Evolutionary conservation across 2,797 vertebrate species (phyloP), one percentile per base, ranked within the genome.

Genomic region (Peromyscus eremicus): DNA sequence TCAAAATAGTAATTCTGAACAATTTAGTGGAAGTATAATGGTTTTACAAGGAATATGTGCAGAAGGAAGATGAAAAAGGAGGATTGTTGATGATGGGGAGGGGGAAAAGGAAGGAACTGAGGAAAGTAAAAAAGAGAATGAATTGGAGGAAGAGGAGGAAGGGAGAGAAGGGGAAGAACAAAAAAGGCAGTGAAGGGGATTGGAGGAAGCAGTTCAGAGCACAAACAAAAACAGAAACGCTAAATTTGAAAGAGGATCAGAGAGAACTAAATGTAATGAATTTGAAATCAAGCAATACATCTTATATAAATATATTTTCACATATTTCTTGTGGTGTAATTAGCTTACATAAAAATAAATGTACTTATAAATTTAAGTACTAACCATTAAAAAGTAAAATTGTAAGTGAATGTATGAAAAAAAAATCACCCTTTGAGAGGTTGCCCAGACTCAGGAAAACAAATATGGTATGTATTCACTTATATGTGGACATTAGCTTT

Each of bases 151-250:
- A 6, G 21, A 73, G 14, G 1, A 19, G 10, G 1, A 79, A 89
- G 21, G 6, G 5, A 49, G 4, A 23, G 11, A n/a, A 84, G 0
- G 6, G 3, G 6, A 13, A 9, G 19, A 6, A 37, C 8, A 6
- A 5, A 11, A 11, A 9, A 3, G 0, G 49, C 8, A 32, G 27
- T 37, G 12, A 8, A 11, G 19, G 19, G 32, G 4, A 55, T 4
- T 21, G 46, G 5, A 32, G 1, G 4, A 14, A n/a, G 32, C 17
- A 83, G 23, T 79, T 79, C 10, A 68, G 40, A 79, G 6, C 29
- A 23, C 46, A 83, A 71, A 4, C 8, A 86, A 94, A 10, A 79
- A 37, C 17, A 75, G 32, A 87, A 64, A 37, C 25, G 52, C 19
- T 75, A 49, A 52, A 57, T 3, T 49, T 37, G 64, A 70, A 64